Evolutionary conservation across 2,888 invertebrate species (phyloP).

Genomic region (Griposia aprilina): DNA sequence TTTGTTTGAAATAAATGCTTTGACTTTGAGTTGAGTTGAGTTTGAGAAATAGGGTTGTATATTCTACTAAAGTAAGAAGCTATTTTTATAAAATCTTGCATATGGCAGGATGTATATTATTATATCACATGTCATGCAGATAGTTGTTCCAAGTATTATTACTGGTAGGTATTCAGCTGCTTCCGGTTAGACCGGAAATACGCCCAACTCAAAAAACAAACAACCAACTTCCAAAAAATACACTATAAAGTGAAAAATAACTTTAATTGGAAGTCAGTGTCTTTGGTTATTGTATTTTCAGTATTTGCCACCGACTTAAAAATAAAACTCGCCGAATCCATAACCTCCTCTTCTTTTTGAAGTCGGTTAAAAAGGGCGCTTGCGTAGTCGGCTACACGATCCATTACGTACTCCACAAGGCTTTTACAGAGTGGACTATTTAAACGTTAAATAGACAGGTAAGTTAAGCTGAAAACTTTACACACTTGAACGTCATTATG

Average conservation of each 20-base stretch:
- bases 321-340: neutral
- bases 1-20: too few species aligned
- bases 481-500: constrained; percentile 9
- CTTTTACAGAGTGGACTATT: neutral
- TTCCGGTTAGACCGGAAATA: neutral
- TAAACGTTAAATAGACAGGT: neutral
- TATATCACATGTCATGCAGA: neutral
- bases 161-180: neutral
- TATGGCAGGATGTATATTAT: too few species aligned
- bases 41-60: too few species aligned
- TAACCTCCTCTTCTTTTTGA: neutral
- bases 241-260: neutral
- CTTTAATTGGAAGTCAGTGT: neutral
- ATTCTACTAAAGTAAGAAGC: too few species aligned
- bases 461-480: constrained; percentile 22
- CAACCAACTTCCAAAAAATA: neutral
- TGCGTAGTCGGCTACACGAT: neutral
- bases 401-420: neutral
- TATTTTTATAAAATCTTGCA: too few species aligned
- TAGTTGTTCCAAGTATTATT: neutral
- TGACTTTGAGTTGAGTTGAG: too few species aligned
- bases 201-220: neutral
- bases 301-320: neutral
- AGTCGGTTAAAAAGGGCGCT: neutral
- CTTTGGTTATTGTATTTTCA: neutral